Percentiles rank a stretch among this genome's conserved stretches.
phyloP scores from a whole-genome alignment of 2,888 invertebrate species.

The Ornithoptera alexandrae region DNA sequence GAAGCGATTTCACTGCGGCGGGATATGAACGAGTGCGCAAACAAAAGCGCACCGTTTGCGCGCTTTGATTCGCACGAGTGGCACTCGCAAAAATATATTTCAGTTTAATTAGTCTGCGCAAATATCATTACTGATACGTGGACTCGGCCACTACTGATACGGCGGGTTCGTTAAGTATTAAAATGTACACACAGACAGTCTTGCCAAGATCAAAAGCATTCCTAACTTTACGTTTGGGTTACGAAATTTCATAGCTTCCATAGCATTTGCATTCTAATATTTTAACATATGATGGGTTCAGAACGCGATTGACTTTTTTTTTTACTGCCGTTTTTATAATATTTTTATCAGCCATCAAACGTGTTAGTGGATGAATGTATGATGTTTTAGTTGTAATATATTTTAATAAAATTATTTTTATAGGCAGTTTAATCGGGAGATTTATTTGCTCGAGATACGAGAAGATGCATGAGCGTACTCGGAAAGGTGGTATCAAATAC shows the following conservation, averaged over 20 bases:
- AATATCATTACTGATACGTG: conserved; percentile 34
- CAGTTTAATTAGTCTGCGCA: conserved; percentile 43
- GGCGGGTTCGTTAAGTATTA: conserved; percentile 7
- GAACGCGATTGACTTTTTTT: too few relatives aligned
- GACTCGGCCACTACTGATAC: conserved; percentile 2
- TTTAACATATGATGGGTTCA: too few relatives aligned
- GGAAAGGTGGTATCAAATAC: too few relatives aligned
- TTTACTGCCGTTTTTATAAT: too few relatives aligned
- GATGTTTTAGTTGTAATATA: too few relatives aligned
- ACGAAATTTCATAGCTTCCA: background rate
- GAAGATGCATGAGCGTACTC: too few relatives aligned
- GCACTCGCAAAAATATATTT: conserved; percentile 46
- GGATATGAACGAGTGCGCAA: conserved; percentile 75
- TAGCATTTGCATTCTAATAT: too few relatives aligned
- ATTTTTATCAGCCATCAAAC: too few relatives aligned
- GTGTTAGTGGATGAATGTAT: too few relatives aligned
- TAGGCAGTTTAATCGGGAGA: too few relatives aligned
- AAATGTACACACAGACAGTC: conserved; percentile 2
- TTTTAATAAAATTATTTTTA: too few relatives aligned
- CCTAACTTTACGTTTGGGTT: conserved; percentile 1
- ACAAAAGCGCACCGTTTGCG: conserved; percentile 52
- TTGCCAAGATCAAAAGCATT: conserved; percentile 12
- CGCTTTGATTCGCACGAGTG: conserved; percentile 61
- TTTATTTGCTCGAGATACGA: too few relatives aligned
- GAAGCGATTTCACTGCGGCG: conserved; percentile 57